Conservation (phyloP, 2,797 vertebrate species). For the Liasis olivaceus region DNA sequence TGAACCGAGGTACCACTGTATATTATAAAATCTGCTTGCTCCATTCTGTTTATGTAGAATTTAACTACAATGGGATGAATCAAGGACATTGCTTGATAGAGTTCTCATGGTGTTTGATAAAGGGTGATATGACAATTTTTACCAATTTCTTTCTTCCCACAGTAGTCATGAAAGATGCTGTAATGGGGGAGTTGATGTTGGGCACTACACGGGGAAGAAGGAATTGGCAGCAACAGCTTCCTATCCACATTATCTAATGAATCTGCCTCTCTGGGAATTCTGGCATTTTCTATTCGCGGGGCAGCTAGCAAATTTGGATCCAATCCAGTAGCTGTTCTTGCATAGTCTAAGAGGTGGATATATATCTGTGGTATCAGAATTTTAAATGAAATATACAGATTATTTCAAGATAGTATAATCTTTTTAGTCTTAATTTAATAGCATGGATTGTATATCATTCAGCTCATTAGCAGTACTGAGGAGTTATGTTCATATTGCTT, state of each 20-base stretch:
- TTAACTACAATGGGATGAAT: background rate
- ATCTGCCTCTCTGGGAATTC: background rate
- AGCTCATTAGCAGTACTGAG: background rate
- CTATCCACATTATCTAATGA: background rate
- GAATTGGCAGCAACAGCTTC: background rate
- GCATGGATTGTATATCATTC: background rate
- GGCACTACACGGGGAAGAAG: background rate
- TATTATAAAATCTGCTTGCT: background rate
- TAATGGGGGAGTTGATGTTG: background rate
- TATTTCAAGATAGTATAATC: constrained; percentile 41
- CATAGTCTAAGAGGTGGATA: constrained; percentile 19
- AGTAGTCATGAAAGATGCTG: background rate
- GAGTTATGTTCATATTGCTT: background rate
- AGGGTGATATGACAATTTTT: background rate
- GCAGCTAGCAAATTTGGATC: background rate
- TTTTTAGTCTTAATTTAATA: constrained; percentile 13
- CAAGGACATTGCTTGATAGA: background rate
- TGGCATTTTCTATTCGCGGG: background rate
- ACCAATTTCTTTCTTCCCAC: background rate
- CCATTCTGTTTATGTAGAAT: background rate
- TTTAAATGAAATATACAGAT: constrained; percentile 49
- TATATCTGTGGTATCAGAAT: constrained; percentile 22
- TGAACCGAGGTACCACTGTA: no score
- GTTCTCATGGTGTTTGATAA: background rate
- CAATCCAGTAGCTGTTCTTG: background rate